phyloP scores from a whole-genome alignment of 2,797 vertebrate species.

The Furcifer pardalis region DNA sequence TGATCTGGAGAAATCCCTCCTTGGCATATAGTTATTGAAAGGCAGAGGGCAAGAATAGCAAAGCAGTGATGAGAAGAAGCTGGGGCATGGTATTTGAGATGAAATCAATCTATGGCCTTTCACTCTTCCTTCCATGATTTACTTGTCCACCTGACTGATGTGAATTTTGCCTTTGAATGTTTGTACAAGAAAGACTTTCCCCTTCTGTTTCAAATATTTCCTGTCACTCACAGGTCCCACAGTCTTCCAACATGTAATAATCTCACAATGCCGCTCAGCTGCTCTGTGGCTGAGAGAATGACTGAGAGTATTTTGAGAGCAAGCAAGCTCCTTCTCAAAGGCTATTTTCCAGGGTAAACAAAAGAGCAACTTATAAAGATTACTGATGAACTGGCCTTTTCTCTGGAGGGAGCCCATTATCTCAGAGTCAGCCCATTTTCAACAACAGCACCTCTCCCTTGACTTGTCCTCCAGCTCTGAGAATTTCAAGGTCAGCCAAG shows the following conservation, averaged over 20 bases:
- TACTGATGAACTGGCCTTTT: conserved; percentile 38
- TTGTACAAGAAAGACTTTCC: background rate
- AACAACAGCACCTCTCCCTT: conserved; percentile 24
- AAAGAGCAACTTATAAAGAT: conserved; percentile 45
- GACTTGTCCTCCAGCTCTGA: conserved; percentile 21
- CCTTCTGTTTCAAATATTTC: conserved; percentile 25
- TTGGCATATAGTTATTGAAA: too few relatives aligned
- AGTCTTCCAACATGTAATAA: background rate
- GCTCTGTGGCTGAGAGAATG: conserved; percentile 30
- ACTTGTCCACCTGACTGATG: background rate
- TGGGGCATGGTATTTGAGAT: rapidly evolving
- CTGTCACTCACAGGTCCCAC: conserved; percentile 30
- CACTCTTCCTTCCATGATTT: rapidly evolving
- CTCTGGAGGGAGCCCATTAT: conserved; percentile 46
- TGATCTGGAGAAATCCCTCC: too few relatives aligned
- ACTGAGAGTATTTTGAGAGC: conserved; percentile 1
- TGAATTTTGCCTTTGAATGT: conserved; percentile 13
- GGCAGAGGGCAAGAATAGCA: background rate
- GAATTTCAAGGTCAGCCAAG: conserved; percentile 53
- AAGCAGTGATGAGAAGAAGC: background rate
- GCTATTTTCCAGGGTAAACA: conserved; percentile 56
- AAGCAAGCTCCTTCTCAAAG: conserved; percentile 29
- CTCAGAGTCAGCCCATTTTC: conserved; percentile 43
- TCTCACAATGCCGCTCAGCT: conserved; percentile 1
- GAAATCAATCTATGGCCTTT: background rate